These are phyloP conservation scores for Zaprionus lachaisei DNA, from an alignment of 1,140 invertebrate genomes.

Conservation along the genomic window DNA sequence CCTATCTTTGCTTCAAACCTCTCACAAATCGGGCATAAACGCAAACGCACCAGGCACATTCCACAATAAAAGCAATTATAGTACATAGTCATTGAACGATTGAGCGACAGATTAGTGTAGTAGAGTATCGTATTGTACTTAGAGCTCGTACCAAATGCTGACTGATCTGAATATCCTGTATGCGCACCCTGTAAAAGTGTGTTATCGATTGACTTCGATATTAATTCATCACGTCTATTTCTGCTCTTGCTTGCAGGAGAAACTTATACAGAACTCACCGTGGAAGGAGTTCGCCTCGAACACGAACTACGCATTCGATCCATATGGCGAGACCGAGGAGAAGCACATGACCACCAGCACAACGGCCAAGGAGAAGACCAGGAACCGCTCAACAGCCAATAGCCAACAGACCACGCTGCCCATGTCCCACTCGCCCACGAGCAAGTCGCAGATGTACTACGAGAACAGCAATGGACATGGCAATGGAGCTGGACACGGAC, in stretches of 20 bases:
- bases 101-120: slow-evolving; percentile 27
- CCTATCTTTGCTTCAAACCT: slow-evolving; percentile 12
- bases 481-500: slow-evolving; percentile 52
- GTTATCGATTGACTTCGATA: neutral
- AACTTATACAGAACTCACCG: slow-evolving; percentile 91
- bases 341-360: slow-evolving; percentile 86
- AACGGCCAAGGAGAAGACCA: slow-evolving; percentile 71
- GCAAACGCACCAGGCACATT: slow-evolving; percentile 56
- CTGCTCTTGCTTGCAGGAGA: slow-evolving; percentile 87
- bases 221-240: neutral
- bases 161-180: slow-evolving; percentile 51
- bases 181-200: slow-evolving; percentile 11
- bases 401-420: slow-evolving; percentile 82
- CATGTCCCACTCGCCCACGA: slow-evolving; percentile 84
- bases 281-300: slow-evolving; percentile 95
- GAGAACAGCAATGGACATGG: slow-evolving; percentile 67
- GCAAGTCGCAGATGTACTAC: slow-evolving; percentile 82
- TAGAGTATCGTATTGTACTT: slow-evolving; percentile 12
- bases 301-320: slow-evolving; percentile 95
- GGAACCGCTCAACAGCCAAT: slow-evolving; percentile 60
- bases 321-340: slow-evolving; percentile 91
- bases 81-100: slow-evolving; percentile 34
- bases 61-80: slow-evolving; percentile 32
- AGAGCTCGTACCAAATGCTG: slow-evolving; percentile 72
- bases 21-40: slow-evolving; percentile 41